Evolutionary conservation across 1,140 invertebrate species (phyloP).

Genomic region (Ectropis grisescens): DNA sequence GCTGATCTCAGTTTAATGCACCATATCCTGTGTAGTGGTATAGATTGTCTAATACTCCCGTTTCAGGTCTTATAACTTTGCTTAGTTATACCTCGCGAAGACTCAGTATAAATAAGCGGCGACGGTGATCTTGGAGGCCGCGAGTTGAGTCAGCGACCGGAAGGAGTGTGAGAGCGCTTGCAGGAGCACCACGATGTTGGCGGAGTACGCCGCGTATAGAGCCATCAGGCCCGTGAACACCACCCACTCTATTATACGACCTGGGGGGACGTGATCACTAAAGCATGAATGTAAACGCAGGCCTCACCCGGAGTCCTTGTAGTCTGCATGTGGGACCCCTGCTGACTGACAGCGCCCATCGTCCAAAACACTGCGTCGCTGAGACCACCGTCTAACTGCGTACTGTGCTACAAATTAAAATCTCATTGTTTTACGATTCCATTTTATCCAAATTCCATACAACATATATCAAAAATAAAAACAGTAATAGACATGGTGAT

Average conservation of each 20-base stretch:
- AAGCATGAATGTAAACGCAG: not conserved
- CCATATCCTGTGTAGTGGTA: too few species aligned
- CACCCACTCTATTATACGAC: slow-evolving; percentile 51
- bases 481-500: too few species aligned
- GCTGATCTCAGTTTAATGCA: too few species aligned
- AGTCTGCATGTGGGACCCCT: slow-evolving; percentile 61
- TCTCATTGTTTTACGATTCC: too few species aligned
- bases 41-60: too few species aligned
- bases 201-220: slow-evolving; percentile 64
- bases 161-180: slow-evolving; percentile 72
- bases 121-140: slow-evolving; percentile 39
- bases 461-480: too few species aligned
- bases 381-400: slow-evolving; percentile 36
- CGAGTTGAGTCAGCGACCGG: slow-evolving; percentile 64
- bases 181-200: slow-evolving; percentile 73
- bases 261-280: slow-evolving; percentile 11
- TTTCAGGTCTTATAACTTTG: too few species aligned
- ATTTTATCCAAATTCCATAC: too few species aligned
- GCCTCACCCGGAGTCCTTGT: slow-evolving; percentile 42
- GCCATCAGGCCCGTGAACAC: slow-evolving; percentile 49
- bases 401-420: too few species aligned
- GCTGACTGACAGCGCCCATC: slow-evolving; percentile 62
- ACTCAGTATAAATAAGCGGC: too few species aligned
- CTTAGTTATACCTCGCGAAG: too few species aligned
- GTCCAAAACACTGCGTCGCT: slow-evolving; percentile 56